These are phyloP conservation scores for Diadophis punctatus DNA, from an alignment of 2,113 vertebrate species.

Conservation along the genomic window DNA sequence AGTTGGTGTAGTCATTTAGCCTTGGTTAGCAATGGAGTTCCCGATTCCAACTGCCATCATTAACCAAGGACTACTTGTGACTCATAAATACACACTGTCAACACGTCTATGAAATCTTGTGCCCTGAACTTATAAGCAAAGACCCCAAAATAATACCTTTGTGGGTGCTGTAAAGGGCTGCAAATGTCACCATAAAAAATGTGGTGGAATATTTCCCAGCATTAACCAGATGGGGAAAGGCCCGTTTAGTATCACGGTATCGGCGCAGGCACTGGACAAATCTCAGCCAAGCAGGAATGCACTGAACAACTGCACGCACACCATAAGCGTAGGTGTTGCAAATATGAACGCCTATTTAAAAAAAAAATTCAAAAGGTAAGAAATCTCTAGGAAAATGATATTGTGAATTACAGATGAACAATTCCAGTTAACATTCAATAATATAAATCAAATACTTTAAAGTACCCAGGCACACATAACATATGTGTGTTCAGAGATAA, in stretches of 20 bases:
- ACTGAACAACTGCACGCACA: constrained; percentile 92
- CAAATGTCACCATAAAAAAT: constrained; percentile 96
- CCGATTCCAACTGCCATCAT: not conserved
- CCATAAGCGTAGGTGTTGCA: constrained; percentile 94
- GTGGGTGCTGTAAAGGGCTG: constrained; percentile 91
- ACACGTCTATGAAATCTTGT: not conserved
- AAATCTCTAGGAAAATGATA: not conserved
- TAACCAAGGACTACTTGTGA: not conserved
- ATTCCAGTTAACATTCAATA: not conserved
- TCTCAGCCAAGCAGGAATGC: constrained; percentile 96
- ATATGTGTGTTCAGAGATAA: not conserved
- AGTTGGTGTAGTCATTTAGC: not conserved
- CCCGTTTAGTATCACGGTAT: constrained; percentile 94
- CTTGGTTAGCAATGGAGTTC: not conserved
- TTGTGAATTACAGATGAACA: not conserved
- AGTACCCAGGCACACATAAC: not conserved
- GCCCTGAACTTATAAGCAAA: not conserved
- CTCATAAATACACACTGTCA: not conserved
- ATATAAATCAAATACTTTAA: not conserved
- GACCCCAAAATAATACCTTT: constrained; percentile 73
- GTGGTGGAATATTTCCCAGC: constrained; percentile 98
- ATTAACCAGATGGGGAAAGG: constrained; percentile 95
- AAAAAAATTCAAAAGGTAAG: constrained; percentile 34
- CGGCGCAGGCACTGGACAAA: constrained; percentile 98
- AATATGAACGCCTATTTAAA: constrained; percentile 62